Conservation (phyloP, 1,140 invertebrate species). For the Lithobius niger region DNA sequence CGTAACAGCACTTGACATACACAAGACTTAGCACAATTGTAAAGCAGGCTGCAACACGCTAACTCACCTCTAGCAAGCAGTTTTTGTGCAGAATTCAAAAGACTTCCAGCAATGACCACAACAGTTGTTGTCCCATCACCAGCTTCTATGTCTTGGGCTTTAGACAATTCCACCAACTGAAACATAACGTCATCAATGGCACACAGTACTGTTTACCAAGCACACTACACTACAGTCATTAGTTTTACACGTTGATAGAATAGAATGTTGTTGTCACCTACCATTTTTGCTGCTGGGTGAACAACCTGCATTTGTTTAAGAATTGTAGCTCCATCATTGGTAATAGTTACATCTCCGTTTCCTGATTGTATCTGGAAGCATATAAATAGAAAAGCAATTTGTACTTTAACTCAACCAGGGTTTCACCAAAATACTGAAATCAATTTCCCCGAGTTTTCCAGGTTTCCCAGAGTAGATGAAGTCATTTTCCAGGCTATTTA, state of each 20-base stretch:
- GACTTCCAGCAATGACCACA: conserved; percentile 86
- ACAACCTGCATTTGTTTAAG: conserved; percentile 97
- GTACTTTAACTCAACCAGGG: not conserved
- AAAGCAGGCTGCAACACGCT: too few species aligned
- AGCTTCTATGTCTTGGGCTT: conserved; percentile 97
- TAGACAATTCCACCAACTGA: conserved; percentile 90
- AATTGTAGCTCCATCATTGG: conserved; percentile 99
- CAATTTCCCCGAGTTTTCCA: too few species aligned
- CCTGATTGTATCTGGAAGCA: conserved; percentile 71
- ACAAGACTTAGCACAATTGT: too few species aligned
- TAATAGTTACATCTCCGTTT: conserved; percentile 98
- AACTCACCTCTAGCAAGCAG: conserved; percentile 60
- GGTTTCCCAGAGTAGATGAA: too few species aligned
- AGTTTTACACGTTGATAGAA: not conserved
- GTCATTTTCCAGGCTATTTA: too few species aligned
- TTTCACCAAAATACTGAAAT: too few species aligned
- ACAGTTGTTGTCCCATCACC: conserved; percentile 92
- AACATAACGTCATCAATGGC: conserved; percentile 15
- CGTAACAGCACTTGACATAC: too few species aligned
- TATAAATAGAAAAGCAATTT: conserved; percentile 20
- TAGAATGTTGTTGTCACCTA: conserved; percentile 32
- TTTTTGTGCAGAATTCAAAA: conserved; percentile 89
- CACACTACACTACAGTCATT: not conserved
- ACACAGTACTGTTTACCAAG: not conserved
- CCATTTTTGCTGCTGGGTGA: conserved; percentile 99